Percentiles rank a stretch among this genome's conserved stretches.
Conservation (phyloP, 2,888 invertebrate genomes). For the Mythimna lalbum region DNA sequence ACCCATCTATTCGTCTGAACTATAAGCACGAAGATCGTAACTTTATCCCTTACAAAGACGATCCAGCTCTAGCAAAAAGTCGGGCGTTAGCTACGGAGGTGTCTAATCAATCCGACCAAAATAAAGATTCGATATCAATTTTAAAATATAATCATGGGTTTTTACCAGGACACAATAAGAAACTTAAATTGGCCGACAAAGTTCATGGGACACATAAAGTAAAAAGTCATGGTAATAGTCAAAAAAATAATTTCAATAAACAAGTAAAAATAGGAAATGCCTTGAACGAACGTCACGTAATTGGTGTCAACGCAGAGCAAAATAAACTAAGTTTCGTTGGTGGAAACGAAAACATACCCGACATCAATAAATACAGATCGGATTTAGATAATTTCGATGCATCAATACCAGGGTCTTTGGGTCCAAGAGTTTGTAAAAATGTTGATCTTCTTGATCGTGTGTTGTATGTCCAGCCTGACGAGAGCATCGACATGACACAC, state of each 20-base stretch:
- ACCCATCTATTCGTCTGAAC: conserved; percentile 75
- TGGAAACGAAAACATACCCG: conserved; percentile 81
- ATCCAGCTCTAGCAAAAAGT: conserved; percentile 71
- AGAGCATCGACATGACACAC: conserved; percentile 79
- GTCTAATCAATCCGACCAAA: conserved; percentile 75
- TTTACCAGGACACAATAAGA: conserved; percentile 69
- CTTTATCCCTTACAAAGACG: conserved; percentile 64
- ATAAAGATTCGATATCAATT: conserved; percentile 74
- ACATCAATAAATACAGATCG: conserved; percentile 81
- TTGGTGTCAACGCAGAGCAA: conserved; percentile 75
- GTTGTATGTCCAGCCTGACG: conserved; percentile 82
- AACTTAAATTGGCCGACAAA: conserved; percentile 55
- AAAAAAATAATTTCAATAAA: conserved; percentile 74
- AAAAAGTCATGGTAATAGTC: conserved; percentile 43
- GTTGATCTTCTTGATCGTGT: conserved; percentile 75
- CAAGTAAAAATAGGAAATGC: conserved; percentile 85
- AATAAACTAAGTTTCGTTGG: conserved; percentile 81
- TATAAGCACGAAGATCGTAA: conserved; percentile 75
- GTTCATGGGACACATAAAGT: conserved; percentile 29
- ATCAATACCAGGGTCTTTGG: conserved; percentile 75
- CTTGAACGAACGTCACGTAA: conserved; percentile 79
- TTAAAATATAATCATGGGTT: conserved; percentile 82
- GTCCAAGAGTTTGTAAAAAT: conserved; percentile 81
- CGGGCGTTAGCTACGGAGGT: conserved; percentile 76
- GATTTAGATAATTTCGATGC: conserved; percentile 72